Evolutionary conservation across 2,888 invertebrate genomes (phyloP).

Genomic region (Oscheius sp.): DNA sequence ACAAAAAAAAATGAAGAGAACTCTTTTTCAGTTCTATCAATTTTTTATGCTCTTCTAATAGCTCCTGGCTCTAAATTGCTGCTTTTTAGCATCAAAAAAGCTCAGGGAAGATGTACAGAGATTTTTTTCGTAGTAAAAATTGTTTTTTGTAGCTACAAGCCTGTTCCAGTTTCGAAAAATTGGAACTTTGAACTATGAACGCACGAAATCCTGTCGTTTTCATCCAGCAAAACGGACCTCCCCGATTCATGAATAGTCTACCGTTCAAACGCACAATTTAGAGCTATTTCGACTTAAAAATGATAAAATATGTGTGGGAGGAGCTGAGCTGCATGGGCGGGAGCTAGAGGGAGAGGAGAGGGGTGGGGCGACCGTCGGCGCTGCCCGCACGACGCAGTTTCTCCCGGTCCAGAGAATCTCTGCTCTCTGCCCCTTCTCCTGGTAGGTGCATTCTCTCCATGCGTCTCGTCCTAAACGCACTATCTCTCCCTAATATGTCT

Average conservation of each 20-base stretch:
- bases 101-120: neutral
- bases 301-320: conserved; percentile 11
- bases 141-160: neutral
- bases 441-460: conserved; percentile 3
- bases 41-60: too few species aligned
- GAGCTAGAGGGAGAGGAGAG: conserved; percentile 6
- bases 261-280: too few species aligned
- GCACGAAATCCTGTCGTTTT: too few species aligned
- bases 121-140: neutral
- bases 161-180: neutral
- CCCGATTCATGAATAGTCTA: too few species aligned
- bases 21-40: too few species aligned
- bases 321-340: conserved; percentile 12
- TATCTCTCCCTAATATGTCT: neutral
- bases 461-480: neutral
- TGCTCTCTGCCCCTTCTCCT: conserved; percentile 1
- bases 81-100: too few species aligned
- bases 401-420: neutral
- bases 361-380: conserved; percentile 35
- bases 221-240: too few species aligned
- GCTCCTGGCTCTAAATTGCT: too few species aligned
- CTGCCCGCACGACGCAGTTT: conserved; percentile 34
- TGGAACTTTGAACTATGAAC: too few species aligned
- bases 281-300: too few species aligned
- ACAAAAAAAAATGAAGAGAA: too few species aligned